Percentiles rank a stretch among this genome's conserved stretches.
These are phyloP conservation scores for Atherinosoma microstoma DNA, from an alignment of 2,797 vertebrate genomes.

Conservation along the genomic window DNA sequence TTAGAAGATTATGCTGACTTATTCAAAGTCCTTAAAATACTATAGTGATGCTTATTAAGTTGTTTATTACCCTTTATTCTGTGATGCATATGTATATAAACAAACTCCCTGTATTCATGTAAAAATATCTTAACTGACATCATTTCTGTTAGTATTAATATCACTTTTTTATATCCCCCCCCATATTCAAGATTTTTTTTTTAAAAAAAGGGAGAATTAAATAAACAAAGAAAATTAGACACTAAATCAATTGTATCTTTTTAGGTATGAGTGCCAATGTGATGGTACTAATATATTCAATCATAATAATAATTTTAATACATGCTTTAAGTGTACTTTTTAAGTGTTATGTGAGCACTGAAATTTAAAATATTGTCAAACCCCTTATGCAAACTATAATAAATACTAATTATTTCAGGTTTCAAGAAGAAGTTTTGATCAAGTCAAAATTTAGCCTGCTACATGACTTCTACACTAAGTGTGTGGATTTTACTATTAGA, in stretches of 20 bases:
- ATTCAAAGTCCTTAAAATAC: no score
- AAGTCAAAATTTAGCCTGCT: background rate
- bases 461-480: background rate
- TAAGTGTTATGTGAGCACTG: background rate
- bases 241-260: no score
- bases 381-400: background rate
- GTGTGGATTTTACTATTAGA: background rate
- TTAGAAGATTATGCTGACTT: background rate
- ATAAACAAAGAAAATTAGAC: no score
- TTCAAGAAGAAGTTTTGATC: background rate
- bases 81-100: background rate
- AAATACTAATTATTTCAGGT: background rate
- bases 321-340: background rate
- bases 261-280: background rate
- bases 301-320: background rate
- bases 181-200: no score
- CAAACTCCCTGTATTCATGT: background rate
- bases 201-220: background rate
- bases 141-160: background rate
- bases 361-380: background rate
- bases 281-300: background rate
- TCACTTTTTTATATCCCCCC: no score
- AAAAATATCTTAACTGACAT: background rate
- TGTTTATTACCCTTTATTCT: background rate
- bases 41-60: background rate